These are phyloP conservation scores for Rhea americana DNA, from an alignment of 2,113 vertebrate species.

Conservation along the genomic window DNA sequence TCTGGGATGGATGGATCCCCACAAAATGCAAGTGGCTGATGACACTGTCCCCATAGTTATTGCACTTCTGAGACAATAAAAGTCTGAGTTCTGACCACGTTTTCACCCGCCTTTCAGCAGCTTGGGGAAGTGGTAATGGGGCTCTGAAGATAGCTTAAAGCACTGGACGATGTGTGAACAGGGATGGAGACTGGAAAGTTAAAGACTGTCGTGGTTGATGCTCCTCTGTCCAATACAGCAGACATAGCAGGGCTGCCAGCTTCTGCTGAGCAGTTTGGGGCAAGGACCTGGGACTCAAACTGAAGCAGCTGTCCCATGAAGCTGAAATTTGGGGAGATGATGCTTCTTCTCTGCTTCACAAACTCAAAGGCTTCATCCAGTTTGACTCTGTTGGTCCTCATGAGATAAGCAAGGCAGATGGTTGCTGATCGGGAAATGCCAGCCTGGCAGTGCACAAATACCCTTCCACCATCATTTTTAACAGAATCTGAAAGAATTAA, in stretches of 20 bases:
- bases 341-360: constrained; percentile 96
- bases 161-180: constrained; percentile 82
- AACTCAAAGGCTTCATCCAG: constrained; percentile 98
- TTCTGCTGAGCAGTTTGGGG: constrained; percentile 92
- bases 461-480: constrained; percentile 90
- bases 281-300: constrained; percentile 96
- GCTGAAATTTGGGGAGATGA: constrained; percentile 99
- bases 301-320: constrained; percentile 99
- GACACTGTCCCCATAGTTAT: constrained; percentile 61
- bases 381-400: constrained; percentile 96
- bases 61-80: constrained; percentile 69
- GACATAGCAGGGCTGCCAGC: constrained; percentile 88
- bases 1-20: not conserved
- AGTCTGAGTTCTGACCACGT: not conserved
- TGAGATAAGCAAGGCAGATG: constrained; percentile 97
- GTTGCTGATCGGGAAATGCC: constrained; percentile 97
- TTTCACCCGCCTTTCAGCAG: constrained; percentile 80
- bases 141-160: constrained; percentile 92
- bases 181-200: constrained; percentile 97
- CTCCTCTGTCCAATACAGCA: constrained; percentile 80
- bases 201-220: constrained; percentile 86
- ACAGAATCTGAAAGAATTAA: constrained; percentile 86
- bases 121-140: constrained; percentile 97
- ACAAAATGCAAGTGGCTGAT: not conserved
- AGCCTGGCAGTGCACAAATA: constrained; percentile 97